Evolutionary conservation across 2,888 invertebrate genomes (phyloP).

Genomic region (Morinoia aosen): DNA sequence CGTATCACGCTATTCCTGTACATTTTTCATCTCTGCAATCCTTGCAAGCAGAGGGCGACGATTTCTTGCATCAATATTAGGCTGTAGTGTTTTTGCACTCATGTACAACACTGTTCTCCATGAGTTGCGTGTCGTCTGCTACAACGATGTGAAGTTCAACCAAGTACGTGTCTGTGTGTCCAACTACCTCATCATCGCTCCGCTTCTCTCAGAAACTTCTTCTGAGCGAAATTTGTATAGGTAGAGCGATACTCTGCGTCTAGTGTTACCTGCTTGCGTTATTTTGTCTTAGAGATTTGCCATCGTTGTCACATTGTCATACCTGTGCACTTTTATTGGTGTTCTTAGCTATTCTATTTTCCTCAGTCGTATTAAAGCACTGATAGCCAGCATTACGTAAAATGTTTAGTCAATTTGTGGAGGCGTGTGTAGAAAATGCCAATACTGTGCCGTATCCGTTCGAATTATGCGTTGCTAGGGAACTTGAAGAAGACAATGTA

Average conservation of each 20-base stretch:
- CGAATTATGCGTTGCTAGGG: neutral
- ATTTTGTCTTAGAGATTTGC: neutral
- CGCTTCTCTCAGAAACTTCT: neutral
- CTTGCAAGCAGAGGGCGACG: neutral
- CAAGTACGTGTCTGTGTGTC: neutral
- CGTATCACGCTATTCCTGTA: neutral
- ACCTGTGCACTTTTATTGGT: neutral
- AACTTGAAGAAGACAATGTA: neutral
- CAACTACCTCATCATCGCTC: slow-evolving; percentile 4
- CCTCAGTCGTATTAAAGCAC: neutral
- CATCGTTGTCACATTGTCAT: neutral
- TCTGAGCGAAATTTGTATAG: neutral
- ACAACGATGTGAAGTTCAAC: neutral
- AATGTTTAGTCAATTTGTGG: neutral
- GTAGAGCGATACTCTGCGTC: neutral
- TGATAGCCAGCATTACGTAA: neutral
- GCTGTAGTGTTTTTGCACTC: neutral
- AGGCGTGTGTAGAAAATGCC: neutral
- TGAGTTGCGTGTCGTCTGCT: neutral
- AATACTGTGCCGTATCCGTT: neutral
- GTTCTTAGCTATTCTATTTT: neutral
- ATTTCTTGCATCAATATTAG: neutral
- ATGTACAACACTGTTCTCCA: neutral
- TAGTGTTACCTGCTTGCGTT: neutral
- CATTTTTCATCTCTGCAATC: neutral